Evolutionary conservation across 1,140 invertebrate species (phyloP).

Genomic region (Drosophila parvula): DNA sequence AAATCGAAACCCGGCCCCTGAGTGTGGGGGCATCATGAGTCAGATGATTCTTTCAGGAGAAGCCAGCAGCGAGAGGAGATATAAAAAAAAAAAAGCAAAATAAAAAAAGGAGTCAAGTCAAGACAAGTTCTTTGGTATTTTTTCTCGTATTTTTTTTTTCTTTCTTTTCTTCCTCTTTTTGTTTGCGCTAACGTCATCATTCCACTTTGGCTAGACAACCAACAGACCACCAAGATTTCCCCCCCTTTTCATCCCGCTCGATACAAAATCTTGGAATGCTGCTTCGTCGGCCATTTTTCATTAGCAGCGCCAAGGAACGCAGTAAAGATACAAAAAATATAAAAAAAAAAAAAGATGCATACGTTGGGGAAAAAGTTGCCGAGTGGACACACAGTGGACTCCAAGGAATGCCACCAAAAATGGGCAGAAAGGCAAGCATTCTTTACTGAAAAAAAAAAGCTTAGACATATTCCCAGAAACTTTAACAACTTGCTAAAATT

Average conservation of each 20-base stretch:
- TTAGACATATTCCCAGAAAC: conserved; percentile 1
- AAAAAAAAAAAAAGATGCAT: conserved; percentile 4
- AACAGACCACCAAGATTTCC: conserved; percentile 55
- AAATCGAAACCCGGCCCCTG: conserved; percentile 38
- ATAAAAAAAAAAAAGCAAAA: not conserved
- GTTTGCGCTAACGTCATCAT: conserved; percentile 53
- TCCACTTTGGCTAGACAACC: conserved; percentile 61
- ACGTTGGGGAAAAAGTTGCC: conserved; percentile 1
- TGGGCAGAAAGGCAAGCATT: conserved; percentile 4
- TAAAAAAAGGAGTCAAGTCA: conserved; percentile 19
- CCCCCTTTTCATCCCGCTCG: conserved; percentile 6
- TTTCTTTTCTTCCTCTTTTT: not conserved
- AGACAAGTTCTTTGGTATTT: conserved; percentile 28
- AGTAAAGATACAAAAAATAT: conserved; percentile 8
- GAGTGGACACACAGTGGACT: not conserved
- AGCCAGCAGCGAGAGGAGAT: not conserved
- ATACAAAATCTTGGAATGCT: conserved; percentile 39
- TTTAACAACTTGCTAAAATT: conserved; percentile 4
- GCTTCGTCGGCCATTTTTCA: conserved; percentile 52
- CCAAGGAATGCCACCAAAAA: conserved; percentile 33
- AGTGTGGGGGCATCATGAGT: conserved; percentile 41
- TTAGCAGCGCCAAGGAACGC: conserved; percentile 23
- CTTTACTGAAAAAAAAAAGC: not conserved
- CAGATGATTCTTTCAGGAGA: conserved; percentile 37
- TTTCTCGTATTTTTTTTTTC: not conserved